Evolutionary conservation across 1,140 invertebrate species (phyloP).

Genomic region (Dolichoris vasculosae): DNA sequence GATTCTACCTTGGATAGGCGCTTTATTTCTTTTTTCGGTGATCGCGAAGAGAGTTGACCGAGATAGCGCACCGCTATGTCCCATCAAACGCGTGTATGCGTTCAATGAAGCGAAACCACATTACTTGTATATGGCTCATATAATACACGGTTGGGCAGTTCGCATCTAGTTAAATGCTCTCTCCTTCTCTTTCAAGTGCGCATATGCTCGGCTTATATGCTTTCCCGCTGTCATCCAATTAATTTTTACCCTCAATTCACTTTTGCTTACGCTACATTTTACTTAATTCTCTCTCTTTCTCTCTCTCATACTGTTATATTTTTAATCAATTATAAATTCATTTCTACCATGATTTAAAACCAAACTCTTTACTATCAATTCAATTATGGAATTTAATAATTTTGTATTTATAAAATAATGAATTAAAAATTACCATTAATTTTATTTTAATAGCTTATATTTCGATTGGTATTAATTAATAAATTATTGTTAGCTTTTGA

Average conservation of each 20-base stretch:
- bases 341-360: neutral
- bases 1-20: conserved; percentile 19
- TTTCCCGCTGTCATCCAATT: conserved; percentile 24
- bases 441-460: no score
- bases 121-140: conserved; percentile 5
- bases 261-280: neutral
- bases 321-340: neutral
- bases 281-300: neutral
- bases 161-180: neutral
- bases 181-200: neutral
- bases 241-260: conserved; percentile 31
- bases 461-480: no score
- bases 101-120: conserved; percentile 27
- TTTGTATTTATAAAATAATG: no score
- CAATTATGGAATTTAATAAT: no score
- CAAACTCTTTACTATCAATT: no score
- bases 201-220: neutral
- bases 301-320: neutral
- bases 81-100: neutral
- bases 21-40: conserved; percentile 27
- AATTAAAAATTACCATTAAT: no score
- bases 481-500: no score
- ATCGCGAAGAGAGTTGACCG: conserved; percentile 30
- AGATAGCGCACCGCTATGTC: conserved; percentile 8
- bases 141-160: neutral